A percentile compares a stretch with the other conserved stretches of the same genome.
phyloP scores from a whole-genome alignment of 2,888 invertebrate species.

The Lithophane leautieri region DNA sequence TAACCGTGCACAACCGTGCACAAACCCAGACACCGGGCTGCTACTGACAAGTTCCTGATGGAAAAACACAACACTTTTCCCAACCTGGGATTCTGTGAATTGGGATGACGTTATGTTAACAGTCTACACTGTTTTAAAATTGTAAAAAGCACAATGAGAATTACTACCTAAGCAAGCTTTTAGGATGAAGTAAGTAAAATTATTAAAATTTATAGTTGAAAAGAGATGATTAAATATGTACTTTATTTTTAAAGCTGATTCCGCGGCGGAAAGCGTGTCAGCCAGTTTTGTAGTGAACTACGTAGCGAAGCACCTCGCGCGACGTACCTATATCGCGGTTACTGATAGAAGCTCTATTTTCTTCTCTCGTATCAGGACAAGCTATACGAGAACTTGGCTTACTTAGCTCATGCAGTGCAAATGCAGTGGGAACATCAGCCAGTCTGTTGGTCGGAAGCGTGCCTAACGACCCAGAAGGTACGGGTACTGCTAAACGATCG shows the following conservation, averaged over 20 bases:
- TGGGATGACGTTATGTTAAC: background rate
- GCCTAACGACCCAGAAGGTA: background rate
- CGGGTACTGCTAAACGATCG: background rate
- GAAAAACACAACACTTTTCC: background rate
- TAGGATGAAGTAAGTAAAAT: background rate
- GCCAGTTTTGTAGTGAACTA: background rate
- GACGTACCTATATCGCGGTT: background rate
- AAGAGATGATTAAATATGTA: background rate
- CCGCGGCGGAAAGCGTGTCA: background rate
- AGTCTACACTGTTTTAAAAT: background rate
- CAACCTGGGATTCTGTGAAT: background rate
- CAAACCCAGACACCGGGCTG: no score
- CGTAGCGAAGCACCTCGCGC: background rate
- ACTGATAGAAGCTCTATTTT: background rate
- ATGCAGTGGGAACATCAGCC: background rate
- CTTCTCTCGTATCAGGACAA: background rate
- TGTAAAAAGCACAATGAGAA: background rate
- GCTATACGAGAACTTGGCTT: background rate
- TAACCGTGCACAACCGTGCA: background rate
- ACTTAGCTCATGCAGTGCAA: background rate
- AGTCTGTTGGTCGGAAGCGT: background rate
- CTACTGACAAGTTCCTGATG: background rate
- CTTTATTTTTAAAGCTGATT: background rate
- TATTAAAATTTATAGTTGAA: background rate
- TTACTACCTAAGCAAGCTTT: background rate